Evolutionary conservation across 2,888 invertebrate species (phyloP).

Genomic region (Torymus auratus): DNA sequence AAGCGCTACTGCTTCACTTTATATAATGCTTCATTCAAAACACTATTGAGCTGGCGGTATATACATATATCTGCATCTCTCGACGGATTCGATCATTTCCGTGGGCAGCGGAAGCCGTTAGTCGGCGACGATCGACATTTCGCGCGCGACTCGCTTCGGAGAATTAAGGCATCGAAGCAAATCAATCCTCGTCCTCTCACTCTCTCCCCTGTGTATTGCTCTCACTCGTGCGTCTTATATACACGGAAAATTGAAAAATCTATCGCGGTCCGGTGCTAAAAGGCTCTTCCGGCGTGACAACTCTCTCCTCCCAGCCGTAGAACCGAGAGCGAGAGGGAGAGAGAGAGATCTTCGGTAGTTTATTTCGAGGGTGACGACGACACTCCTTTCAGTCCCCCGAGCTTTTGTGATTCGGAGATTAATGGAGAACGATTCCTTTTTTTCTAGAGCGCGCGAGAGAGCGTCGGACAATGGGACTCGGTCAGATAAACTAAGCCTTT

Average conservation of each 20-base stretch:
- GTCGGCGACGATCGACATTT: background rate
- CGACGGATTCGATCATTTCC: conserved; percentile 43
- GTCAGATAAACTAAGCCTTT: conserved; percentile 52
- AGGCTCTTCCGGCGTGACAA: conserved; percentile 19
- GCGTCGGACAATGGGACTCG: conserved; percentile 5
- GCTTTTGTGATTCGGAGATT: conserved; percentile 53
- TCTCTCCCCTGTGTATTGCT: no score
- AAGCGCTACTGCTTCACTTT: no score
- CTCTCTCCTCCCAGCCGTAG: background rate
- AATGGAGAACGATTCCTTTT: conserved; percentile 39
- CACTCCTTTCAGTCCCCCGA: conserved; percentile 27
- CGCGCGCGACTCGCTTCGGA: background rate
- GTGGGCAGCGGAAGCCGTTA: conserved; percentile 1
- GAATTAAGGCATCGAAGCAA: conserved; percentile 3
- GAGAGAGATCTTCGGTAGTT: conserved; percentile 39
- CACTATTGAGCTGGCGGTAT: background rate
- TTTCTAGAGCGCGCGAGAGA: background rate
- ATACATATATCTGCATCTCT: conserved; percentile 15
- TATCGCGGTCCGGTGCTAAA: conserved; percentile 1
- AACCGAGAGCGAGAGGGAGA: no score
- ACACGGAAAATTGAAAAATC: conserved; percentile 28
- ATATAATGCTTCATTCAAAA: no score
- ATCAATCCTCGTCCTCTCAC: background rate
- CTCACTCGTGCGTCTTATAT: background rate
- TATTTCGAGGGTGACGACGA: conserved; percentile 25